phyloP scores from a whole-genome alignment of 1,140 invertebrate genomes.

The Myzus persicae region DNA sequence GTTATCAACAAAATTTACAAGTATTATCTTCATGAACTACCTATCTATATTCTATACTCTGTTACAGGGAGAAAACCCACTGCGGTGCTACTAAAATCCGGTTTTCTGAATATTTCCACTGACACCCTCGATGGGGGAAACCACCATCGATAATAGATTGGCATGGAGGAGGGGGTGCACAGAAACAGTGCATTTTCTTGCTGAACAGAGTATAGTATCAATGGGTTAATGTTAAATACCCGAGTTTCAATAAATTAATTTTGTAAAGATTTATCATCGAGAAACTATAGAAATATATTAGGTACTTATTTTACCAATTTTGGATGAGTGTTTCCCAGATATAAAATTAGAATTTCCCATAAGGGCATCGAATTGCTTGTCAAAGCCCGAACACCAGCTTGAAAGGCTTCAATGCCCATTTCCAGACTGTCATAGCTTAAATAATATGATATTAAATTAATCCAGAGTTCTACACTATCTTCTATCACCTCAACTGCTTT shows the following conservation, averaged over 20 bases:
- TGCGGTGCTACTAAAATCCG: no score
- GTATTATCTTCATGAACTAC: no score
- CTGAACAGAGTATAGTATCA: no score
- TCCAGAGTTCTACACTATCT: constrained; percentile 42
- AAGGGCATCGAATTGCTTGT: not conserved
- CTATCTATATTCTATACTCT: no score
- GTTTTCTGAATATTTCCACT: no score
- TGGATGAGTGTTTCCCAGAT: constrained; percentile 34
- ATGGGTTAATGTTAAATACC: not conserved
- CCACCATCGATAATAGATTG: no score
- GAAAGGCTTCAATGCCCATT: constrained; percentile 26
- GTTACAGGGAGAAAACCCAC: no score
- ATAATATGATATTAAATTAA: constrained; percentile 17
- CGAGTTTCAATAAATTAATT: not conserved
- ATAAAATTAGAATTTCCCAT: constrained; percentile 45
- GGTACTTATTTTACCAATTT: constrained; percentile 32
- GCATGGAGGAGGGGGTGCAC: no score
- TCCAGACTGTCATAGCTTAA: constrained; percentile 27
- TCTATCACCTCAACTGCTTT: constrained; percentile 11
- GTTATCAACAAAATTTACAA: not conserved
- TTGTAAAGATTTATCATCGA: not conserved
- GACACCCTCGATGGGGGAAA: no score
- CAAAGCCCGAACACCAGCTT: not conserved
- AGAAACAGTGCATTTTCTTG: no score
- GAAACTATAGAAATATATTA: not conserved